Evolutionary conservation across 2,113 vertebrate species (phyloP), one percentile per base, ranked within the genome.

Genomic region (Coryphaenoides rupestris): DNA sequence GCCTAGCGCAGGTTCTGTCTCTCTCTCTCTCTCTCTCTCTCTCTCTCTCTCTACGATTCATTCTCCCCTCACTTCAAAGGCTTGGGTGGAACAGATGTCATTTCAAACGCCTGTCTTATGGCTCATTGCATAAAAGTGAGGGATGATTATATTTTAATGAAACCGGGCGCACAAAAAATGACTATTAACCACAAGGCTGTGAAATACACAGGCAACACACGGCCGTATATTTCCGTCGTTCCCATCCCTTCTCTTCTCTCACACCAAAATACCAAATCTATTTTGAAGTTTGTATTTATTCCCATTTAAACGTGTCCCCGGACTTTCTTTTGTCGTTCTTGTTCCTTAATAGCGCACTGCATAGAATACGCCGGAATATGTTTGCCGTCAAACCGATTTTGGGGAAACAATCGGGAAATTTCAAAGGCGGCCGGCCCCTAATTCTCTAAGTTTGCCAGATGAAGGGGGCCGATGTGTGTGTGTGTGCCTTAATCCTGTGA

Each of bases 91-190:
- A 87, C 89, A 89, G 89, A 89, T 89, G 89, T 87, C 79, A 74
- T 87, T 88, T 87, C 82, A 85, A 90, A 88, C 83, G 79, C 80
- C 77, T 80, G 84, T 86, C 86, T 86, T 87, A 84, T 83, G 79
- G 82, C 82, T 88, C 86, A 89, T 88, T 87, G 86, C 85, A 82
- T 86, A 80, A 84, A 89, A 86, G 83, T 86, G 82, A 81, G 60
- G 78, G 79, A 79, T 88, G 83, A 89, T 90, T 87, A 88, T 89
- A 86, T 88, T 89, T 89, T 88, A 88, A 88, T 88, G 86, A 88
- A 89, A 87, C 70, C 40, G 70, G 63, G 69, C 60, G 22, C 68
- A 63, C 65, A 53, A 50, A 23, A 62, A 24, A 62, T 15, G 50
- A 78, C 78, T 71, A 74, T 83, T 77, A 87, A 83, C 84, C 85